These are phyloP conservation scores for Oncorhynchus clarkii DNA, from an alignment of 2,113 vertebrate species.

Conservation along the genomic window DNA sequence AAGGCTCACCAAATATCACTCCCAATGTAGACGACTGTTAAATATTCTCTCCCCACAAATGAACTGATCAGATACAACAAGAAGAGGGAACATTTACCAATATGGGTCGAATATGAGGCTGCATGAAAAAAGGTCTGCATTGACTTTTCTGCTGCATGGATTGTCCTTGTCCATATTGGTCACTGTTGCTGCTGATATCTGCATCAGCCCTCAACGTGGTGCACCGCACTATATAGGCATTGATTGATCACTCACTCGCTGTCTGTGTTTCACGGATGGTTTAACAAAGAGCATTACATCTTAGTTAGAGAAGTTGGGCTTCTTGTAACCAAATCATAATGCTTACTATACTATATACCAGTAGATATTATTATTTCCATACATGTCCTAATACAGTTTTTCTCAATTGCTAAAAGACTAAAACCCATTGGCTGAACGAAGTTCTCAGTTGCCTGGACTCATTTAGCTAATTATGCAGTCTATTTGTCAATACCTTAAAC, in stretches of 20 bases:
- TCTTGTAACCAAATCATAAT: neutral
- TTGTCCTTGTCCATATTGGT: slow-evolving; percentile 37
- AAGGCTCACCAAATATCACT: neutral
- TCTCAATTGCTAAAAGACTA: too few species aligned
- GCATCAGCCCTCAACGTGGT: slow-evolving; percentile 52
- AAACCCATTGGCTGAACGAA: too few species aligned
- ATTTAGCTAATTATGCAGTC: too few species aligned
- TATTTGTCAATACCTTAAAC: too few species aligned
- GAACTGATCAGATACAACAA: neutral
- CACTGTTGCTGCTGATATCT: slow-evolving; percentile 17
- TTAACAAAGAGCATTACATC: slow-evolving; percentile 48
- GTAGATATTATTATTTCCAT: too few species aligned
- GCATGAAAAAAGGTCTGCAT: slow-evolving; percentile 47
- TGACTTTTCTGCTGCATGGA: slow-evolving; percentile 49
- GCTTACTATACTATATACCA: too few species aligned
- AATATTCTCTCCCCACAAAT: neutral
- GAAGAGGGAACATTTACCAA: neutral
- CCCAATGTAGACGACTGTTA: neutral
- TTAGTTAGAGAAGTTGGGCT: slow-evolving; percentile 20
- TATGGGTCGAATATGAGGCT: neutral
- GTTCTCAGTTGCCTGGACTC: too few species aligned
- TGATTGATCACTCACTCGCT: slow-evolving; percentile 31
- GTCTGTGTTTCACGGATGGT: slow-evolving; percentile 17
- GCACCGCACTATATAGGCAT: slow-evolving; percentile 27
- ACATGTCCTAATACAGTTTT: too few species aligned